Base-by-base conservation (phyloP, 2,797 vertebrate species). In the Hyperoplus immaculatus region DNA sequence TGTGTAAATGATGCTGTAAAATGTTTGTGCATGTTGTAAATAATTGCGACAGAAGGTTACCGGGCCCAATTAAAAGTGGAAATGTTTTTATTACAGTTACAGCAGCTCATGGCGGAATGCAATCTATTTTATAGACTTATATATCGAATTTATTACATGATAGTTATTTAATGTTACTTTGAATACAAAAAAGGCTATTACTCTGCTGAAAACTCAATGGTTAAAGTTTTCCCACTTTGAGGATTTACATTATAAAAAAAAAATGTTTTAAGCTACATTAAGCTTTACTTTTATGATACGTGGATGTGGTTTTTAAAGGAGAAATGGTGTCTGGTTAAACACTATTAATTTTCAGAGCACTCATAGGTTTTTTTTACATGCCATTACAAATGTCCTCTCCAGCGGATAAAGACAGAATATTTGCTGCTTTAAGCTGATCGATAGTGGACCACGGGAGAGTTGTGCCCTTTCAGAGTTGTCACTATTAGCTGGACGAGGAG, bases 401-500 rank as follows among this genome's bases (percentile, higher is more conserved):
- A 15, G 75, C 61, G 21, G 82, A 88, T 82, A 85, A 71, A 89
- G 75, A 87, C 11, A 69, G 65, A 85, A 86, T 77, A 78, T 65
- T 45, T 75, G 61, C 69, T 1, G 55, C 78, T 76, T 77, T 79
- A 54, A 57, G 75, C 72, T 92, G 89, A 92, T 91, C 81, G 68
- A 93, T 92, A 76, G 75, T 8, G 63, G 69, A 85, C 73, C 88
- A 83, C 81, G 82, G 75, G 81, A 87, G 83, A 89, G 69, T 70
- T 81, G 72, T 73, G 80, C 73, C 80, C 81, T 87, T 83, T 84
- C 84, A 83, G 66, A 68, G 63, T 57, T 85, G 83, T 85, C 72
- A 74, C 69, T 62, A 78, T 88, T 77, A 72, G 76, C 39, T 66
- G 75, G 70, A 84, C 5, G 36, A 76, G 57, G 18, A 68, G 65